Conservation (phyloP, 2,888 invertebrate genomes). For the Agrotis puta region DNA sequence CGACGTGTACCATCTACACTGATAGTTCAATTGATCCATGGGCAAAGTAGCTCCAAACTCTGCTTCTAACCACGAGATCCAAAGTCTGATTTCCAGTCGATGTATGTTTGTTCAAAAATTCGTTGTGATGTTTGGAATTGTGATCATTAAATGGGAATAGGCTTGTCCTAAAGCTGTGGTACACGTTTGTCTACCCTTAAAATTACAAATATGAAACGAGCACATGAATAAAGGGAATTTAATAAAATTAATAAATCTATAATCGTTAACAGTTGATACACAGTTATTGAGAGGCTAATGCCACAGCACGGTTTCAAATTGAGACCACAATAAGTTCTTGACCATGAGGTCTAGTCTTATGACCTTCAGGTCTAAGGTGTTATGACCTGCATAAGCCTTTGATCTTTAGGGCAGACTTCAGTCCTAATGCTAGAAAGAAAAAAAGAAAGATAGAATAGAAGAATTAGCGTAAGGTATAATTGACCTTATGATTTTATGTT, state of each 20-base stretch:
- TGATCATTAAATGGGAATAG: not conserved
- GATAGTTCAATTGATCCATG: not conserved
- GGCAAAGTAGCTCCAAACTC: not conserved
- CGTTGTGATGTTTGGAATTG: not conserved
- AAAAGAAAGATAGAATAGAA: too few relatives aligned
- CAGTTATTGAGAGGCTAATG: conserved; percentile 33
- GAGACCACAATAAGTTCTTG: not conserved
- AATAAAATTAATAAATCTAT: conserved; percentile 26
- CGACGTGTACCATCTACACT: conserved; percentile 18
- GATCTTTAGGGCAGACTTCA: too few relatives aligned
- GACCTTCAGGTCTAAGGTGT: not conserved
- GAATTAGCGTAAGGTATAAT: too few relatives aligned
- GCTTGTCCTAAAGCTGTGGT: not conserved
- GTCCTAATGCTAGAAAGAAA: too few relatives aligned
- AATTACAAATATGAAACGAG: conserved; percentile 11
- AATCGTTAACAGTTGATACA: conserved; percentile 42
- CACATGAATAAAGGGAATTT: conserved; percentile 39
- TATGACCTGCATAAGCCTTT: too few relatives aligned
- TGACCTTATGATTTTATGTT: not conserved
- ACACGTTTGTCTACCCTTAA: conserved; percentile 3
- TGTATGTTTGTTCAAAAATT: conserved; percentile 3
- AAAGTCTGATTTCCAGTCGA: not conserved
- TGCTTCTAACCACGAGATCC: not conserved
- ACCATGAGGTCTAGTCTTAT: not conserved
- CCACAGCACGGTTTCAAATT: conserved; percentile 31